Conservation (phyloP, 2,113 vertebrate genomes). For the Equus quagga region DNA sequence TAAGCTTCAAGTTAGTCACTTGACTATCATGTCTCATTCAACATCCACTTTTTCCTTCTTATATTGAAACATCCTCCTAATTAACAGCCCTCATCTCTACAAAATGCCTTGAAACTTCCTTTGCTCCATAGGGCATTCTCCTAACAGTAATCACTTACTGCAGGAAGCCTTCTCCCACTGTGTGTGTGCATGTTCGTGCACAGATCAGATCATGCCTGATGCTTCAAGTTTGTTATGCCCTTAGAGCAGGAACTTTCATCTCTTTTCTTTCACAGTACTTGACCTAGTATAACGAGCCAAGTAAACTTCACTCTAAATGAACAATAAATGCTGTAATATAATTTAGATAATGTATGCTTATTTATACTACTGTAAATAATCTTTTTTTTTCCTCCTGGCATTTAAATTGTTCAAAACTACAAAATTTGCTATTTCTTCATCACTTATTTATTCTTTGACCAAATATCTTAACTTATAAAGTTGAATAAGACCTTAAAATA, state of each 20-base stretch:
- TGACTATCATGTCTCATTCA: not conserved
- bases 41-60: not conserved
- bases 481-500: conserved; percentile 40
- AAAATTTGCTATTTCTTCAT: conserved; percentile 29
- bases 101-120: not conserved
- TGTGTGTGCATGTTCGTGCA: not conserved
- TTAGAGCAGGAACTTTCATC: conserved; percentile 37
- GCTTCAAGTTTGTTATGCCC: not conserved
- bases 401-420: conserved; percentile 55
- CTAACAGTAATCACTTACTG: no score
- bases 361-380: conserved; percentile 42
- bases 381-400: not conserved
- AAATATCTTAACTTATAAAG: not conserved
- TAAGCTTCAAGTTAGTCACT: not conserved
- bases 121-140: not conserved
- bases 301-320: conserved; percentile 13
- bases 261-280: conserved; percentile 14
- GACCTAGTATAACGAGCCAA: not conserved
- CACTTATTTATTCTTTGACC: conserved; percentile 12
- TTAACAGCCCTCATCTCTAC: not conserved
- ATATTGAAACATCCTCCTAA: not conserved
- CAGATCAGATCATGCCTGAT: not conserved
- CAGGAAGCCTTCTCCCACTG: not conserved
- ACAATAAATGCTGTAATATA: conserved; percentile 9
- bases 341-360: conserved; percentile 55